phyloP scores from a whole-genome alignment of 1,140 invertebrate genomes.

The Drosophila baimaii region DNA sequence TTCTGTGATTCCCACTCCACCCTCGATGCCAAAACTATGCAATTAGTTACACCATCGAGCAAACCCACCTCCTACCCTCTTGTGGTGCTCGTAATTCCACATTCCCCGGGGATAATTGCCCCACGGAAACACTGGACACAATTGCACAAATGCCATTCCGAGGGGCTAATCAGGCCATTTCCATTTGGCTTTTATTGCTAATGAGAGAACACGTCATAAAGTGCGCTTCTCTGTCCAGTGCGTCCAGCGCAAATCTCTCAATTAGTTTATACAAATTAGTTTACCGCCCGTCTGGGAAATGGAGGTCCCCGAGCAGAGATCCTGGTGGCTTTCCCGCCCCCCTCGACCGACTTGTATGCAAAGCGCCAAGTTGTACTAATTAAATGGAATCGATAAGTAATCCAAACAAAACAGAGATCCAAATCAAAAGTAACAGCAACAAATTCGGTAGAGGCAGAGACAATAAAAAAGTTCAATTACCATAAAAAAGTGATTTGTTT shows the following conservation, averaged over 20 bases:
- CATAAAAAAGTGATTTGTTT: slow-evolving; percentile 81
- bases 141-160: slow-evolving; percentile 53
- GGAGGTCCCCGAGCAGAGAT: background rate
- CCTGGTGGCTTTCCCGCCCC: no score
- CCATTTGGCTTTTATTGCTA: slow-evolving; percentile 73
- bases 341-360: slow-evolving; percentile 49
- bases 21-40: slow-evolving; percentile 9
- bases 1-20: background rate
- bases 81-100: slow-evolving; percentile 11
- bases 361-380: slow-evolving; percentile 53
- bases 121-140: slow-evolving; percentile 10
- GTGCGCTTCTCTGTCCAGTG: slow-evolving; percentile 39
- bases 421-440: slow-evolving; percentile 36
- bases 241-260: slow-evolving; percentile 65
- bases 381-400: slow-evolving; percentile 78
- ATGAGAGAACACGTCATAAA: slow-evolving; percentile 78
- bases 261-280: slow-evolving; percentile 80
- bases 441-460: slow-evolving; percentile 24
- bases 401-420: slow-evolving; percentile 24
- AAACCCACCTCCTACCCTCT: slow-evolving; percentile 1
- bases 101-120: slow-evolving; percentile 13
- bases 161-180: slow-evolving; percentile 57
- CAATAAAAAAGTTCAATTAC: slow-evolving; percentile 70
- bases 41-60: slow-evolving; percentile 47
- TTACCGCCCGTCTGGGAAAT: slow-evolving; percentile 76